Evolutionary conservation across 2,888 invertebrate species (phyloP).

Genomic region (Gandaritis pyraliata): DNA sequence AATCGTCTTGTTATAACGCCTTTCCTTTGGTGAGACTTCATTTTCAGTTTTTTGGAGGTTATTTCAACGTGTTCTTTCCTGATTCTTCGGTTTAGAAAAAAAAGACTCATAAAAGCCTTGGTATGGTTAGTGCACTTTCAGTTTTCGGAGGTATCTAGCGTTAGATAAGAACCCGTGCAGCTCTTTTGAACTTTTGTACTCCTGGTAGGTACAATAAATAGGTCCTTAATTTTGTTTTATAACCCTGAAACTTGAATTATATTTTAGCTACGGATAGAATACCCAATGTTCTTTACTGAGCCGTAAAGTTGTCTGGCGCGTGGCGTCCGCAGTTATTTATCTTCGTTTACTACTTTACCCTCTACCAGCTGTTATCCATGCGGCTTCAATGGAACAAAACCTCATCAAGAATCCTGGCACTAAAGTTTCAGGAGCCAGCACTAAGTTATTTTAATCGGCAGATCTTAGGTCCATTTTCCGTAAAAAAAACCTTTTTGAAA

Average conservation of each 20-base stretch:
- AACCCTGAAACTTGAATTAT: too few species aligned
- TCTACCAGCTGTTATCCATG: slow-evolving; percentile 1
- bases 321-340: background rate
- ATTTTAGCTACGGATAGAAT: too few species aligned
- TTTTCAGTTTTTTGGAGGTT: slow-evolving; percentile 8
- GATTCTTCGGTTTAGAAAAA: too few species aligned
- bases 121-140: too few species aligned
- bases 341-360: slow-evolving; percentile 12
- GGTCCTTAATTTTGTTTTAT: too few species aligned
- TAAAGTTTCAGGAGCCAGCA: slow-evolving; percentile 9
- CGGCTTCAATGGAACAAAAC: background rate
- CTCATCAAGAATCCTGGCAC: background rate
- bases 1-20: slow-evolving; percentile 13
- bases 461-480: background rate
- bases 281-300: background rate
- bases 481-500: slow-evolving; percentile 7
- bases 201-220: too few species aligned
- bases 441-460: background rate
- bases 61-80: background rate
- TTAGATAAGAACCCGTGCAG: too few species aligned
- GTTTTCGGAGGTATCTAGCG: too few species aligned
- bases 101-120: too few species aligned
- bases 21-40: background rate
- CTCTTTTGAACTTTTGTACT: too few species aligned
- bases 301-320: background rate